Conservation (phyloP, 2,888 invertebrate species). For the Esperia sulphurella region DNA sequence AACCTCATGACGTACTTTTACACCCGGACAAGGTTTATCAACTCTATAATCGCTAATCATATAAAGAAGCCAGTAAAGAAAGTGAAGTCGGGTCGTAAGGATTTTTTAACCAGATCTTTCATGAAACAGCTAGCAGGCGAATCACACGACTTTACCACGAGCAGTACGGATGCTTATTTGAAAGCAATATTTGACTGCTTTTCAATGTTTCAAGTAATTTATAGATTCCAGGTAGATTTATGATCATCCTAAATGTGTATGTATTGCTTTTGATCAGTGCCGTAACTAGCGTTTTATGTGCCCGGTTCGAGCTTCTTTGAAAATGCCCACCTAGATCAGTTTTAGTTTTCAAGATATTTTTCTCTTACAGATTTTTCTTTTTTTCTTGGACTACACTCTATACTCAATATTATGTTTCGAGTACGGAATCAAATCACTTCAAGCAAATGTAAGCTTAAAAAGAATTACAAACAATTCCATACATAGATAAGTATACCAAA, state of each 20-base stretch:
- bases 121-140: not conserved
- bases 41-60: slow-evolving; percentile 4
- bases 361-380: slow-evolving; percentile 35
- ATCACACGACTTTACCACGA: not conserved
- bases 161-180: slow-evolving; percentile 4
- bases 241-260: not conserved
- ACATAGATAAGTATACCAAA: too few species aligned
- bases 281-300: too few species aligned
- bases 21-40: slow-evolving; percentile 4
- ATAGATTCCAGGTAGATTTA: slow-evolving; percentile 6
- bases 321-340: too few species aligned
- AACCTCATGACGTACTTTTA: slow-evolving; percentile 10
- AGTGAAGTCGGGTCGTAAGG: too few species aligned
- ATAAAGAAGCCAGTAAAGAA: not conserved
- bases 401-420: slow-evolving; percentile 35
- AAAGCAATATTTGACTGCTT: slow-evolving; percentile 7
- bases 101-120: not conserved
- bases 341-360: not conserved
- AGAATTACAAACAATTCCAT: not conserved
- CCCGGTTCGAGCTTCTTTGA: too few species aligned
- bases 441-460: slow-evolving; percentile 36
- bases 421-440: slow-evolving; percentile 31
- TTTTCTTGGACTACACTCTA: slow-evolving; percentile 37
- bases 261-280: slow-evolving; percentile 10
- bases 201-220: slow-evolving; percentile 5